Conservation (phyloP, 2,888 invertebrate species). For the Scelioninae gen. 2 region DNA sequence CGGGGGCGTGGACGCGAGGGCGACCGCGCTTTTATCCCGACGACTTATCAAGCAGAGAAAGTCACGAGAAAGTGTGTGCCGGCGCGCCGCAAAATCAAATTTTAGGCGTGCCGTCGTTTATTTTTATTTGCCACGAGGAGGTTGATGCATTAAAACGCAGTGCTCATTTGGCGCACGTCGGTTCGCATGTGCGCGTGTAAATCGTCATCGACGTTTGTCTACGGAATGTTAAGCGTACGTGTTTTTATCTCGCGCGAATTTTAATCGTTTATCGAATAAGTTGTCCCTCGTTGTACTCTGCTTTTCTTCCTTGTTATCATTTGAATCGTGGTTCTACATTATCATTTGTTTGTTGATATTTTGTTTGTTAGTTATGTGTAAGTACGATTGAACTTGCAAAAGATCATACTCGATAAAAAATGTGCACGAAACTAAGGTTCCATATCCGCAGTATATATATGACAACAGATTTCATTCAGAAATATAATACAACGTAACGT, state of each 20-base stretch:
- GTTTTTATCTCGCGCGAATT: conserved; percentile 23
- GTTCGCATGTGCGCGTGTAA: conserved; percentile 6
- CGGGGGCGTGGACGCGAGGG: neutral
- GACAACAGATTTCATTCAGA: too few species aligned
- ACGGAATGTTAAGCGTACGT: conserved; percentile 38
- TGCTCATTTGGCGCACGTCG: conserved; percentile 28
- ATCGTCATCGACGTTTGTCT: conserved; percentile 36
- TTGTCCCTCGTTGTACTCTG: neutral
- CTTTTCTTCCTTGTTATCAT: conserved; percentile 18
- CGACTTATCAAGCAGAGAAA: conserved; percentile 36
- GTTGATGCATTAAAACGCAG: conserved; percentile 17
- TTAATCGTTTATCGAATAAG: neutral
- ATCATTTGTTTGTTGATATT: conserved; percentile 22
- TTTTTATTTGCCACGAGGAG: conserved; percentile 43
- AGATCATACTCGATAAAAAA: too few species aligned
- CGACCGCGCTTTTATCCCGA: neutral
- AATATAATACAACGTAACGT: too few species aligned
- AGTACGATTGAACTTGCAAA: conserved; percentile 7
- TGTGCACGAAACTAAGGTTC: too few species aligned
- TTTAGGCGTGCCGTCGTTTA: conserved; percentile 48
- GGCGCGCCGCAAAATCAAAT: conserved; percentile 51
- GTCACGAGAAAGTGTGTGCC: conserved; percentile 46
- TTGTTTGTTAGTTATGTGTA: too few species aligned
- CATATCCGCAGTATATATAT: too few species aligned
- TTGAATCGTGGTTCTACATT: conserved; percentile 18